phyloP scores from a whole-genome alignment of 2,113 vertebrate species.

The Myodes glareolus region DNA sequence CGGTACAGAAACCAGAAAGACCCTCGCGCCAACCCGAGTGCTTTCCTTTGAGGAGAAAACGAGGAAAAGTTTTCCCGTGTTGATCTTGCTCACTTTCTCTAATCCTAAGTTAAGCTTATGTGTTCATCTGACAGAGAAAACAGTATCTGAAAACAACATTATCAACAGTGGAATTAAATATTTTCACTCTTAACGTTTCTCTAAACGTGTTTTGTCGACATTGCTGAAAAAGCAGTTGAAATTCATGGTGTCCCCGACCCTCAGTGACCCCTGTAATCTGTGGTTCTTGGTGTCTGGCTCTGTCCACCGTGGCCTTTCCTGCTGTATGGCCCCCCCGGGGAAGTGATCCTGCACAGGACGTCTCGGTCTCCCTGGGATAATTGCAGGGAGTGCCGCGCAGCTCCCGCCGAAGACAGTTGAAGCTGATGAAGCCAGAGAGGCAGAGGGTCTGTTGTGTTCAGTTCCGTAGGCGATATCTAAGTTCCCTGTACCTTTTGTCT shows the following conservation, averaged over 20 bases:
- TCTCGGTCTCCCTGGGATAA: constrained; percentile 22
- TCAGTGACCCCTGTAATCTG: constrained; percentile 61
- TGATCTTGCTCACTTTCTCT: constrained; percentile 70
- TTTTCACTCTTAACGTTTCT: constrained; percentile 71
- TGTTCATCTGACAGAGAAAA: constrained; percentile 63
- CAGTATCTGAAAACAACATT: constrained; percentile 39
- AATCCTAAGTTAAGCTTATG: constrained; percentile 78
- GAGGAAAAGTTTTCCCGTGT: constrained; percentile 60
- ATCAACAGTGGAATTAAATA: constrained; percentile 56
- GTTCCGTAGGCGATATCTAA: constrained; percentile 22
- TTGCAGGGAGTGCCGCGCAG: constrained; percentile 24
- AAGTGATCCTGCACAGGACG: constrained; percentile 36
- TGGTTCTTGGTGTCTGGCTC: constrained; percentile 62
- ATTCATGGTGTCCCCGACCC: constrained; percentile 59
- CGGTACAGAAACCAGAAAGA: constrained; percentile 97
- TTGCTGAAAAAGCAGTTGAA: constrained; percentile 70
- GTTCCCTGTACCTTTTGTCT: constrained; percentile 35
- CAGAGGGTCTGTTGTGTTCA: constrained; percentile 6
- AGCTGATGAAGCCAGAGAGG: constrained; percentile 37
- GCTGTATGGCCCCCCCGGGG: constrained; percentile 61
- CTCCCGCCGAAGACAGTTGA: constrained; percentile 31
- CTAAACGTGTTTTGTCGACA: constrained; percentile 64
- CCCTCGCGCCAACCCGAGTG: constrained; percentile 94
- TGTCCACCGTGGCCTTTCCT: constrained; percentile 76
- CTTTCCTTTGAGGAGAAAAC: constrained; percentile 91